Conservation (phyloP, 2,113 vertebrate species). For the Columba livia region DNA sequence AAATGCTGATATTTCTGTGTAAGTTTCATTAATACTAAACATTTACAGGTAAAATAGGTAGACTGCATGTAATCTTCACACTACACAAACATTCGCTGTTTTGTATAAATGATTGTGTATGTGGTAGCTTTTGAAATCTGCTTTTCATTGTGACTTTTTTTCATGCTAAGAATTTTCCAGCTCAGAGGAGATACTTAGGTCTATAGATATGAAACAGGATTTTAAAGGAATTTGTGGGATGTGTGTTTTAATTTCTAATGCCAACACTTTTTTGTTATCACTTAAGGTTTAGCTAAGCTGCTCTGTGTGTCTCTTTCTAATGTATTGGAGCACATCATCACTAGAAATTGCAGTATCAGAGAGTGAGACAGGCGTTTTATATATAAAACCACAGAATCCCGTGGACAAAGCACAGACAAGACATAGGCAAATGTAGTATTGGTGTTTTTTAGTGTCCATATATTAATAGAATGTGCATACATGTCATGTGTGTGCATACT, state of each 20-base stretch:
- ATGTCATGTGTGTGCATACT: neutral
- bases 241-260: neutral
- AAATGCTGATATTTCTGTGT: neutral
- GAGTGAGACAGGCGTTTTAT: neutral
- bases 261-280: neutral
- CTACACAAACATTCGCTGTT: neutral
- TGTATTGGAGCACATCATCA: neutral
- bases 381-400: neutral
- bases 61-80: neutral
- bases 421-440: neutral
- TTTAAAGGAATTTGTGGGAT: neutral
- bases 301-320: neutral
- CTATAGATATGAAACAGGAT: neutral
- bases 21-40: neutral
- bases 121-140: neutral
- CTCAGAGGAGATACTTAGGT: neutral
- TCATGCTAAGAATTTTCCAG: neutral
- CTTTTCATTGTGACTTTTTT: neutral
- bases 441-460: accelerated
- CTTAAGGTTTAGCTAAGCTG: neutral
- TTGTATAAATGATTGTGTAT: neutral
- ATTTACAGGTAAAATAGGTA: neutral
- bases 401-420: neutral
- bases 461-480: neutral
- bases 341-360: neutral